Evolutionary conservation across 2,113 vertebrate species (phyloP).

Genomic region (Picathartes gymnocephalus): DNA sequence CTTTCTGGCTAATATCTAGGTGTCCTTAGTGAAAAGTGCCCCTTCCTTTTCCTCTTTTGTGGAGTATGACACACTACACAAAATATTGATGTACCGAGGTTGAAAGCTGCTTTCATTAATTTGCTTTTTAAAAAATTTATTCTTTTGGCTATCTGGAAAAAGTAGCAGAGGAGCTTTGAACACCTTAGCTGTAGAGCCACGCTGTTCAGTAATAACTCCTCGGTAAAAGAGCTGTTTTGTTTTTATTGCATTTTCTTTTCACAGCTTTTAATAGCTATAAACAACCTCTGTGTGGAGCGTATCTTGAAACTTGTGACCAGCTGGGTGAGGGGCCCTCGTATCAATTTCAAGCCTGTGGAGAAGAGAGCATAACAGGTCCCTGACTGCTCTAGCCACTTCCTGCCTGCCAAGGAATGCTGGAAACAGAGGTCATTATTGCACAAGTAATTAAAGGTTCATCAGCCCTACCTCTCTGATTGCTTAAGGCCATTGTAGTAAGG

Average conservation of each 20-base stretch:
- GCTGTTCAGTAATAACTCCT: not conserved
- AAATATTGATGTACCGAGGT: not conserved
- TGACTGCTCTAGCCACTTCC: conserved; percentile 28
- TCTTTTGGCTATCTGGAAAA: not conserved
- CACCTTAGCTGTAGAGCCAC: not conserved
- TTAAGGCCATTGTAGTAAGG: conserved; percentile 63
- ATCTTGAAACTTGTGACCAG: conserved; percentile 16
- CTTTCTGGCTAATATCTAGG: not conserved
- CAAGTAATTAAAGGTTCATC: conserved; percentile 64
- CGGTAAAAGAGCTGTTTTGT: not conserved
- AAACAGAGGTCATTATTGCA: conserved; percentile 43
- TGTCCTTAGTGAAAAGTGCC: not conserved
- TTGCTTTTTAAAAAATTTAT: not conserved
- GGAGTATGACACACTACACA: not conserved
- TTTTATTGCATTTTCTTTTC: conserved; percentile 26
- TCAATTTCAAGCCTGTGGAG: conserved; percentile 40
- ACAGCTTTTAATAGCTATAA: conserved; percentile 32
- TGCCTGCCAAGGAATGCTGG: conserved; percentile 55
- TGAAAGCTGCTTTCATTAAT: not conserved
- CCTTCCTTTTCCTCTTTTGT: not conserved
- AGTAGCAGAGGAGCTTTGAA: not conserved
- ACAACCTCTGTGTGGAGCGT: not conserved
- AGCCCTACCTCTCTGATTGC: conserved; percentile 55
- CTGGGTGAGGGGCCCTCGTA: conserved; percentile 17
- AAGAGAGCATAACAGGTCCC: conserved; percentile 22